These are phyloP conservation scores for Tenebrosternarchus preto DNA, from an alignment of 2,113 vertebrate species.

Conservation along the genomic window DNA sequence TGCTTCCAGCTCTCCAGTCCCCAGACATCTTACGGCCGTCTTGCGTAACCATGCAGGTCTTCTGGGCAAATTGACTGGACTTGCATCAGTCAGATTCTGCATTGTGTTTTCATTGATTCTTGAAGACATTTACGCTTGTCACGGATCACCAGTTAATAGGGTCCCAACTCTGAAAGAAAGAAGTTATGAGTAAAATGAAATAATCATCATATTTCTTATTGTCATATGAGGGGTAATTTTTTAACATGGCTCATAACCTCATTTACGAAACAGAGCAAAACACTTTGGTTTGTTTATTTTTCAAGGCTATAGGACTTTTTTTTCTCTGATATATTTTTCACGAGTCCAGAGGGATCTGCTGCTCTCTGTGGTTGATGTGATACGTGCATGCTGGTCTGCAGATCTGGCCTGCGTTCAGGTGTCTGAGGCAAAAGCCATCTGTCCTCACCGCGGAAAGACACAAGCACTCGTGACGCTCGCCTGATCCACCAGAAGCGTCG, in stretches of 20 bases:
- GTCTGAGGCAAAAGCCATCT: slow-evolving; percentile 49
- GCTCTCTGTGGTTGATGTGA: slow-evolving; percentile 37
- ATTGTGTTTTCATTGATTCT: neutral
- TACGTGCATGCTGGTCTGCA: slow-evolving; percentile 21
- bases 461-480: no score
- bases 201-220: no score
- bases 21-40: neutral
- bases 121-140: neutral
- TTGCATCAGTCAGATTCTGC: slow-evolving; percentile 1
- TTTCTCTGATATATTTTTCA: neutral
- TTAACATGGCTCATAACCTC: no score
- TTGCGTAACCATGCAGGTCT: neutral
- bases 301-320: neutral
- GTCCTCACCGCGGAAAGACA: slow-evolving; percentile 38
- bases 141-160: no score
- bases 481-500: no score
- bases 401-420: slow-evolving; percentile 37
- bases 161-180: no score
- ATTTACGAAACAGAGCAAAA: neutral
- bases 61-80: neutral
- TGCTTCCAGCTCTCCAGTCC: neutral
- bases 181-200: no score
- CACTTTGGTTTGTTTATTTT: slow-evolving; percentile 24
- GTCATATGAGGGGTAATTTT: no score
- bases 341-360: slow-evolving; percentile 25